These are phyloP conservation scores for Muricea muricata DNA, from an alignment of 92 coral and sea anemone genomes.

Conservation along the genomic window DNA sequence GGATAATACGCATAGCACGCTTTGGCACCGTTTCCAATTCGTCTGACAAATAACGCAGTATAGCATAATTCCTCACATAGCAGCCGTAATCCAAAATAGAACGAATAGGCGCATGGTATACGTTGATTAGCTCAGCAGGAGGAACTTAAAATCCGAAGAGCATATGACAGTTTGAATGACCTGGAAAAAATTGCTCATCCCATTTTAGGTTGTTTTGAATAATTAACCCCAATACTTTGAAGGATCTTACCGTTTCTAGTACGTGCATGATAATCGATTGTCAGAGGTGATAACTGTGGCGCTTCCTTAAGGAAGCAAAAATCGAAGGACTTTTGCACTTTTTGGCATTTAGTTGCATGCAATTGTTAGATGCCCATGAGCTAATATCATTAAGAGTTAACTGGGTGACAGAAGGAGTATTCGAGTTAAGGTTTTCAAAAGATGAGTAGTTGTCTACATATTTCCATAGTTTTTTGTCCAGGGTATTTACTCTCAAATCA, in stretches of 20 bases:
- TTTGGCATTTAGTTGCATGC: slow-evolving; percentile 61
- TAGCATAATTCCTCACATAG: no score
- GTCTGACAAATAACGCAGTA: no score
- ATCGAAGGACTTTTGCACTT: slow-evolving; percentile 56
- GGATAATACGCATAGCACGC: no score
- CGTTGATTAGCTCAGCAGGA: no score
- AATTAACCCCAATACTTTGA: no score
- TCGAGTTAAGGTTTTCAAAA: slow-evolving; percentile 33
- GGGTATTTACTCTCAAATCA: slow-evolving; percentile 27
- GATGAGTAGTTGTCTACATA: slow-evolving; percentile 39
- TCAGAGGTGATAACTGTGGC: neutral
- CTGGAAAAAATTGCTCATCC: no score
- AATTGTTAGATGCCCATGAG: slow-evolving; percentile 41
- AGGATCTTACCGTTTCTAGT: neutral
- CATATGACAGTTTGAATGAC: no score
- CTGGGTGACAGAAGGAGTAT: slow-evolving; percentile 19
- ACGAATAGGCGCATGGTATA: no score
- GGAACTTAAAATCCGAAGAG: no score
- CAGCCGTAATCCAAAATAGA: no score
- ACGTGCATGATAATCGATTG: neutral
- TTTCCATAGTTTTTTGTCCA: slow-evolving; percentile 36
- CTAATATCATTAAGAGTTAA: slow-evolving; percentile 21
- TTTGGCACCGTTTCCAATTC: no score
- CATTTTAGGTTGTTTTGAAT: no score
- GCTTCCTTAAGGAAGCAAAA: slow-evolving; percentile 44